phyloP scores from a whole-genome alignment of 2,888 invertebrate genomes.

The Peribatodes rhomboidaria region DNA sequence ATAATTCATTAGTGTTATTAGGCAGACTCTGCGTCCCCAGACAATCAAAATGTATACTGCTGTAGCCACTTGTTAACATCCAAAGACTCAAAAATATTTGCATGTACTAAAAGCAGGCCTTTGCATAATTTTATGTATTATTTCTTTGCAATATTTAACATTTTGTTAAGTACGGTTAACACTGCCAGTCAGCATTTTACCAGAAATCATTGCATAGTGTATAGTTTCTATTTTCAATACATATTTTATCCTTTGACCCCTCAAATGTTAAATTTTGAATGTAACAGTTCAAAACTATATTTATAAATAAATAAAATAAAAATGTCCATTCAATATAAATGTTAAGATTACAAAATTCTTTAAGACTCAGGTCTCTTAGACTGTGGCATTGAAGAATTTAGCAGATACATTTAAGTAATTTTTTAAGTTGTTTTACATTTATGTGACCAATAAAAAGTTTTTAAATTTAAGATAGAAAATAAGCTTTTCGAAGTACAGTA shows the following conservation, averaged over 20 bases:
- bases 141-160: constrained; percentile 60
- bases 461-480: constrained; percentile 75
- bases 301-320: too few relatives aligned
- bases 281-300: constrained; percentile 45
- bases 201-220: constrained; percentile 49
- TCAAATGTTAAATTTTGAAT: constrained; percentile 40
- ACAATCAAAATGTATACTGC: too few relatives aligned
- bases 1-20: too few relatives aligned
- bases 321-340: constrained; percentile 54
- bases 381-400: constrained; percentile 51
- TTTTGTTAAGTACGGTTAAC: constrained; percentile 53
- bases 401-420: constrained; percentile 71
- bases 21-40: too few relatives aligned
- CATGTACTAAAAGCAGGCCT: constrained; percentile 64
- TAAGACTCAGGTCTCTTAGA: constrained; percentile 60
- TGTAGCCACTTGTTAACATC: too few relatives aligned
- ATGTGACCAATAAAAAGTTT: constrained; percentile 79
- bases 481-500: constrained; percentile 77
- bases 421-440: constrained; percentile 80
- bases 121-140: constrained; percentile 64
- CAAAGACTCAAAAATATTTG: not conserved
- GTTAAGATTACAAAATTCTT: constrained; percentile 63
- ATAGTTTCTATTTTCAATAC: constrained; percentile 40
- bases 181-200: constrained; percentile 79
- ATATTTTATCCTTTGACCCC: constrained; percentile 49